These are phyloP conservation scores for Phaenicophaeus curvirostris DNA, from an alignment of 2,797 vertebrate genomes.

Conservation along the genomic window DNA sequence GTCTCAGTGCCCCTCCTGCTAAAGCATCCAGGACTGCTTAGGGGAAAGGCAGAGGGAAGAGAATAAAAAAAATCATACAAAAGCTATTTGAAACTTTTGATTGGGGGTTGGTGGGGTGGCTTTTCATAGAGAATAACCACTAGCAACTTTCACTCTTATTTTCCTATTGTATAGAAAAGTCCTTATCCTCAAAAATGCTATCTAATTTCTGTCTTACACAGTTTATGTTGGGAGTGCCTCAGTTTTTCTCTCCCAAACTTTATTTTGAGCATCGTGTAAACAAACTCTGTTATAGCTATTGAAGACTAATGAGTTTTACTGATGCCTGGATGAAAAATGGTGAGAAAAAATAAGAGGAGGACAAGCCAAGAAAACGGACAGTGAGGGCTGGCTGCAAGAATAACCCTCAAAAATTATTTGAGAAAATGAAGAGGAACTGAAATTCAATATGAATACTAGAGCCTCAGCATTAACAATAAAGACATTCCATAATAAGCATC, in stretches of 20 bases:
- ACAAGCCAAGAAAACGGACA: background rate
- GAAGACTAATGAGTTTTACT: slow-evolving; percentile 10
- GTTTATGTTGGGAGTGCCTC: background rate
- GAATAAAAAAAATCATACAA: background rate
- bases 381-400: background rate
- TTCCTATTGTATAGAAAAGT: background rate
- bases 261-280: background rate
- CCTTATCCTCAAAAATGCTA: background rate
- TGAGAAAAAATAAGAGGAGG: slow-evolving; percentile 6
- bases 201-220: background rate
- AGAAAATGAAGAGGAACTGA: background rate
- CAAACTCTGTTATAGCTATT: background rate
- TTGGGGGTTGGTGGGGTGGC: background rate
- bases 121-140: background rate
- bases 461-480: background rate
- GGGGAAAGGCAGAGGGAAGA: background rate
- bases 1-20: background rate
- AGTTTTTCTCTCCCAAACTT: background rate
- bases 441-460: background rate
- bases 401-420: background rate
- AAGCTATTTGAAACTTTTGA: background rate
- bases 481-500: background rate
- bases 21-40: background rate
- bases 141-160: background rate
- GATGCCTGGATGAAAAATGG: slow-evolving; percentile 6